These are phyloP conservation scores for Protaetia brevitarsis DNA, from an alignment of 1,140 invertebrate genomes.

Conservation along the genomic window DNA sequence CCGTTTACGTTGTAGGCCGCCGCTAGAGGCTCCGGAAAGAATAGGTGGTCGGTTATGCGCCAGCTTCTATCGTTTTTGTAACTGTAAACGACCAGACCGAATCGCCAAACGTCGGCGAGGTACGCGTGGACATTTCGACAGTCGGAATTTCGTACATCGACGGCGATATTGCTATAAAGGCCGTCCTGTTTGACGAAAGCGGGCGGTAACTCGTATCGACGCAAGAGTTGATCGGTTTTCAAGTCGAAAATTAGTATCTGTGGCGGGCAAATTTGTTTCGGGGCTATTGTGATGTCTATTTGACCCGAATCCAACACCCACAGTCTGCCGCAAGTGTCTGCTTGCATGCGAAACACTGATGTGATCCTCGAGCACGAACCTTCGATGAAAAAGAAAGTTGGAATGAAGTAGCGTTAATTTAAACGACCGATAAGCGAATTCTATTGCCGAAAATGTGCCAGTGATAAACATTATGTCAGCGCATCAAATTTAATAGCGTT, in stretches of 20 bases:
- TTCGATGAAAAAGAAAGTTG: too few species aligned
- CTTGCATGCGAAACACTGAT: constrained; percentile 72
- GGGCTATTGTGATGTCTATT: constrained; percentile 64
- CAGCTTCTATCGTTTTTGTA: constrained; percentile 64
- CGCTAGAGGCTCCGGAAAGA: constrained; percentile 72
- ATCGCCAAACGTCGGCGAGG: constrained; percentile 73
- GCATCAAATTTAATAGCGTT: too few species aligned
- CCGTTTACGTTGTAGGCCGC: constrained; percentile 65
- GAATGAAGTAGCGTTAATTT: too few species aligned
- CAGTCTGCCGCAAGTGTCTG: constrained; percentile 66
- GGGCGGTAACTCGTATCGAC: constrained; percentile 61
- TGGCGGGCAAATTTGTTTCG: constrained; percentile 68
- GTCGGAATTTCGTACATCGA: constrained; percentile 61
- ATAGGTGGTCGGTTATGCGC: constrained; percentile 69
- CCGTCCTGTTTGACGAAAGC: constrained; percentile 68
- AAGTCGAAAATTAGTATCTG: constrained; percentile 73
- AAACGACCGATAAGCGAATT: too few species aligned
- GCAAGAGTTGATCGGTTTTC: constrained; percentile 59
- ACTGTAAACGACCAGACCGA: constrained; percentile 67
- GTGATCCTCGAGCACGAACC: constrained; percentile 62
- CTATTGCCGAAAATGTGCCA: too few species aligned
- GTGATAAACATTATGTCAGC: too few species aligned
- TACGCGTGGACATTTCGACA: constrained; percentile 69
- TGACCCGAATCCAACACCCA: constrained; percentile 78
- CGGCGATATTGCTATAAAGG: constrained; percentile 69